Evolutionary conservation across 1,140 invertebrate genomes (phyloP).

Genomic region (Tetragonula clypearis): DNA sequence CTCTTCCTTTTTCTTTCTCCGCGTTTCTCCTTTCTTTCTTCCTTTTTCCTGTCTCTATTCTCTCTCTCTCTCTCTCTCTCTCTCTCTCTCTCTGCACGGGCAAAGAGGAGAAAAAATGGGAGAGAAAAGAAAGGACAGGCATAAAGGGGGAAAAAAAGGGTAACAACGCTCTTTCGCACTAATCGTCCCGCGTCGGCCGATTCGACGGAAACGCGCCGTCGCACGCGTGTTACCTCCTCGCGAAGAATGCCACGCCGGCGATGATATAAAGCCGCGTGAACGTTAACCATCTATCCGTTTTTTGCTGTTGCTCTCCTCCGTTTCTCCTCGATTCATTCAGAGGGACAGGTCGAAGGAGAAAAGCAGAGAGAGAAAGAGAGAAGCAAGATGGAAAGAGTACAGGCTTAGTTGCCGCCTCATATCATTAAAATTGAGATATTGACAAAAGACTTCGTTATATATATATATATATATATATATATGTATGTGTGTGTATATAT

Average conservation of each 20-base stretch:
- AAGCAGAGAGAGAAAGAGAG: constrained; percentile 19
- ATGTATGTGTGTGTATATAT: constrained; percentile 57
- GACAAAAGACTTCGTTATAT: constrained; percentile 73
- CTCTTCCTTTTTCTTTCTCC: not conserved
- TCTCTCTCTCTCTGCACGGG: not conserved
- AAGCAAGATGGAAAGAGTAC: constrained; percentile 3
- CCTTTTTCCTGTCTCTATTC: not conserved
- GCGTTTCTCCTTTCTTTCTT: not conserved
- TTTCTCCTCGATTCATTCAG: constrained; percentile 24
- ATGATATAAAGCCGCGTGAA: constrained; percentile 63
- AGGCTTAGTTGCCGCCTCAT: constrained; percentile 69
- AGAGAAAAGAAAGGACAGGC: not conserved
- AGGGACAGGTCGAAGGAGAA: not conserved
- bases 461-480: not conserved
- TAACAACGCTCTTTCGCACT: constrained; percentile 65
- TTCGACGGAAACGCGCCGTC: constrained; percentile 64
- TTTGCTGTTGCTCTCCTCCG: constrained; percentile 21
- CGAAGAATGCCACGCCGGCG: constrained; percentile 29
- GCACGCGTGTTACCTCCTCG: constrained; percentile 52
- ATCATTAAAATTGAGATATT: constrained; percentile 82
- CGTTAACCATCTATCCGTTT: constrained; percentile 50
- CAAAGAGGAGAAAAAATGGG: not conserved
- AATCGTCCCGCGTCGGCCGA: constrained; percentile 63
- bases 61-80: not conserved
- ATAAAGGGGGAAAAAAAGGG: constrained; percentile 19